Evolutionary conservation across 23 tunicate genomes (phyloP).

Genomic region (Oikopleura dioica): DNA sequence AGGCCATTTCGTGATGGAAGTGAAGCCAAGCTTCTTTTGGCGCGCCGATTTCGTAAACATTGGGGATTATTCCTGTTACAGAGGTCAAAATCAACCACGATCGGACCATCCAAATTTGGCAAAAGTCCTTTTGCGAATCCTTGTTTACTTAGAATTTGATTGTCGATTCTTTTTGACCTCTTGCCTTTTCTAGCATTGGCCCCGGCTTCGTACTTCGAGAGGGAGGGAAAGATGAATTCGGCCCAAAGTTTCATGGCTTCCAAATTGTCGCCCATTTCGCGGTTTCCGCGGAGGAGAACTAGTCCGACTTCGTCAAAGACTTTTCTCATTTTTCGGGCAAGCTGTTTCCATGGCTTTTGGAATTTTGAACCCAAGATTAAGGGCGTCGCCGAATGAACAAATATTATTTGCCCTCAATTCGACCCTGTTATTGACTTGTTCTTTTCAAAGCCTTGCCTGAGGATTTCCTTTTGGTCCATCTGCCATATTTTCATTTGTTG

Average conservation of each 20-base stretch:
- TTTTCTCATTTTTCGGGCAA: neutral
- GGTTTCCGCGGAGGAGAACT: neutral
- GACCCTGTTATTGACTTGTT: no score
- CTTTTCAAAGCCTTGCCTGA: no score
- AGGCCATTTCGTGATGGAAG: conserved; percentile 9
- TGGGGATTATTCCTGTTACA: no score
- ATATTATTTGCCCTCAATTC: no score
- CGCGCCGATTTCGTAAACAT: neutral
- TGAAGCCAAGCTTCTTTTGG: neutral
- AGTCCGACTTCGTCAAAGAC: neutral
- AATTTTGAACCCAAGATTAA: no score
- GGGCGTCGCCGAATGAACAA: no score
- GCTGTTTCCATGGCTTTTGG: no score
- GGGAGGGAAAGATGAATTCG: neutral
- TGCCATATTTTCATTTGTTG: neutral
- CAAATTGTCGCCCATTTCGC: neutral
- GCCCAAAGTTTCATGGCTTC: neutral
- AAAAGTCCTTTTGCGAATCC: no score
- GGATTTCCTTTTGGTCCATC: neutral
- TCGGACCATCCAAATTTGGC: no score
- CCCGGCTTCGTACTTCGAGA: neutral
- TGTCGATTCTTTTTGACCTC: no score
- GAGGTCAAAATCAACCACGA: no score
- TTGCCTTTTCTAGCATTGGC: neutral
- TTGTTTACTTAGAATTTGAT: no score